Conservation (phyloP, 2,797 vertebrate genomes). For the Arnoldichthys spilopterus region DNA sequence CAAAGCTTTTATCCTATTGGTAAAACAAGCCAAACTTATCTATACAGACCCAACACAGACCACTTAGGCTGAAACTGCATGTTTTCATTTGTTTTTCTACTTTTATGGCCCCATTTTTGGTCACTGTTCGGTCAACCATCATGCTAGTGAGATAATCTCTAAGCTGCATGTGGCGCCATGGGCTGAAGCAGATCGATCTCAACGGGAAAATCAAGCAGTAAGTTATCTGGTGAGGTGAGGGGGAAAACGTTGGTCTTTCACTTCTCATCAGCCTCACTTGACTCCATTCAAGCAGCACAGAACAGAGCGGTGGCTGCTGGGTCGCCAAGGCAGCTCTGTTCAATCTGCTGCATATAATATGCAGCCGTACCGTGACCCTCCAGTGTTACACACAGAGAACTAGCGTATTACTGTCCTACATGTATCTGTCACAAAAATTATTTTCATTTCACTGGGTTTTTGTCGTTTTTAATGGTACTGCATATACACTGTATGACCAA, state of each 20-base stretch:
- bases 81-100: neutral
- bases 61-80: neutral
- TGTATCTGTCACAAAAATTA: neutral
- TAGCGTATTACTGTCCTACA: neutral
- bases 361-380: neutral
- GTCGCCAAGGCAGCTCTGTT: neutral
- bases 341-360: neutral
- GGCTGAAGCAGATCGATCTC: neutral
- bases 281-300: neutral
- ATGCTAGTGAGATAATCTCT: neutral
- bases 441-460: too few relatives aligned
- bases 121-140: neutral
- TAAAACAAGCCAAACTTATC: neutral
- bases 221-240: neutral
- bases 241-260: neutral
- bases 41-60: neutral
- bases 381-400: neutral
- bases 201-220: neutral
- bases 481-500: too few relatives aligned
- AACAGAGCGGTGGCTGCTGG: constrained; percentile 2
- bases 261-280: neutral
- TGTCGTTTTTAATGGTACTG: too few relatives aligned
- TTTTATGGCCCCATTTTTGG: neutral
- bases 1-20: neutral
- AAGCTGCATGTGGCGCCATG: neutral